These are phyloP conservation scores for Hestina assimilis DNA, from an alignment of 1,140 invertebrate species.

Conservation along the genomic window DNA sequence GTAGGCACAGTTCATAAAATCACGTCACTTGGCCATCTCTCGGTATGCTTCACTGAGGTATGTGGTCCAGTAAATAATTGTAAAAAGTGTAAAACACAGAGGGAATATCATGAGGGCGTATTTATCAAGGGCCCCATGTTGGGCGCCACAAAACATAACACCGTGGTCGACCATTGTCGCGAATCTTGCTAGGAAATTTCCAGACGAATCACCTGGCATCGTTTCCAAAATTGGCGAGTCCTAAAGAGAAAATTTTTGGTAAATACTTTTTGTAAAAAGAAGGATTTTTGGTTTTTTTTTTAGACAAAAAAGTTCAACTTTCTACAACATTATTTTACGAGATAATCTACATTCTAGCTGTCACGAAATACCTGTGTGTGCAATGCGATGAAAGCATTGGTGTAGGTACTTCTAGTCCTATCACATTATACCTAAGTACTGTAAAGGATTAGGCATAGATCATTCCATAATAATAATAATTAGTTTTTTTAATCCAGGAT, in stretches of 20 bases:
- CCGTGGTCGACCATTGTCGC: constrained; percentile 69
- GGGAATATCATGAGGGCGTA: constrained; percentile 84
- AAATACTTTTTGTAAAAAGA: too few relatives aligned
- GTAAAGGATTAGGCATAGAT: too few relatives aligned
- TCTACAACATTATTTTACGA: too few relatives aligned
- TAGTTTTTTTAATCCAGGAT: too few relatives aligned
- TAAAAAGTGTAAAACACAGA: constrained; percentile 82
- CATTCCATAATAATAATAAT: too few relatives aligned
- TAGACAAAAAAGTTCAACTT: too few relatives aligned
- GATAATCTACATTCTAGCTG: constrained; percentile 23
- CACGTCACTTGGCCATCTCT: constrained; percentile 39
- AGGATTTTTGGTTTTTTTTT: too few relatives aligned
- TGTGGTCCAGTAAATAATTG: constrained; percentile 84
- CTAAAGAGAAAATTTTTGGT: constrained; percentile 39
- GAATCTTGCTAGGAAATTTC: constrained; percentile 56
- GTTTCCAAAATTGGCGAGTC: constrained; percentile 72
- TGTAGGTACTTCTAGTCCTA: constrained; percentile 2
- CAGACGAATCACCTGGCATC: constrained; percentile 51
- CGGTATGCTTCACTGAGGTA: constrained; percentile 80
- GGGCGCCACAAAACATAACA: constrained; percentile 80
- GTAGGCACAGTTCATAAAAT: constrained; percentile 24
- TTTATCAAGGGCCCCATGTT: constrained; percentile 79
- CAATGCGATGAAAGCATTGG: constrained; percentile 29
- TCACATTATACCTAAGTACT: too few relatives aligned
- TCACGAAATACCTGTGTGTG: constrained; percentile 6